Evolutionary conservation across 2,797 vertebrate genomes (phyloP).

Genomic region (Coilia nasus): DNA sequence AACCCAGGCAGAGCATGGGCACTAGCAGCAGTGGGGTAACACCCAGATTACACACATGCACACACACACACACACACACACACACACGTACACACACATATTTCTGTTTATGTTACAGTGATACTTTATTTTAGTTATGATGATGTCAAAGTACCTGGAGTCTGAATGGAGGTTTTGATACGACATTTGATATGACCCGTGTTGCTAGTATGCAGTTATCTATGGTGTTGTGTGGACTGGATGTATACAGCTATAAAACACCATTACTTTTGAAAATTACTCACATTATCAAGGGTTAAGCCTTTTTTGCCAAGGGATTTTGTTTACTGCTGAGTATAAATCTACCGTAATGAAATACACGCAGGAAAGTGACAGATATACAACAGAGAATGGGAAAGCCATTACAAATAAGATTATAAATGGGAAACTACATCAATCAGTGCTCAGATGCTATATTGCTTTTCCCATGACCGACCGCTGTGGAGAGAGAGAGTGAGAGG

Average conservation of each 20-base stretch:
- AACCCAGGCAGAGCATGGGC: no score
- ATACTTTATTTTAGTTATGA: neutral
- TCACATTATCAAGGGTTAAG: slow-evolving; percentile 56
- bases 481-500: slow-evolving; percentile 37
- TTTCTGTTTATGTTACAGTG: no score
- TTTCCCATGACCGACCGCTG: slow-evolving; percentile 59
- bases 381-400: slow-evolving; percentile 66
- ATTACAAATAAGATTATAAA: slow-evolving; percentile 79
- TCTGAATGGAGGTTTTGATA: neutral
- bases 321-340: slow-evolving; percentile 50
- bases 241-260: slow-evolving; percentile 56
- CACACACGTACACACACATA: no score
- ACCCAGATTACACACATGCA: no score
- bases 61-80: no score
- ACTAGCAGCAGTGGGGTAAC: no score
- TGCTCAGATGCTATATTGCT: slow-evolving; percentile 68
- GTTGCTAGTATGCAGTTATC: neutral
- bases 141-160: neutral
- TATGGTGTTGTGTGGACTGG: slow-evolving; percentile 21
- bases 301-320: slow-evolving; percentile 48
- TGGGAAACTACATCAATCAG: slow-evolving; percentile 73
- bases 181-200: neutral
- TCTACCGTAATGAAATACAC: slow-evolving; percentile 59
- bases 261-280: slow-evolving; percentile 55
- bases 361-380: slow-evolving; percentile 63